phyloP scores from a whole-genome alignment of 2,797 vertebrate genomes.

The Channa striata region DNA sequence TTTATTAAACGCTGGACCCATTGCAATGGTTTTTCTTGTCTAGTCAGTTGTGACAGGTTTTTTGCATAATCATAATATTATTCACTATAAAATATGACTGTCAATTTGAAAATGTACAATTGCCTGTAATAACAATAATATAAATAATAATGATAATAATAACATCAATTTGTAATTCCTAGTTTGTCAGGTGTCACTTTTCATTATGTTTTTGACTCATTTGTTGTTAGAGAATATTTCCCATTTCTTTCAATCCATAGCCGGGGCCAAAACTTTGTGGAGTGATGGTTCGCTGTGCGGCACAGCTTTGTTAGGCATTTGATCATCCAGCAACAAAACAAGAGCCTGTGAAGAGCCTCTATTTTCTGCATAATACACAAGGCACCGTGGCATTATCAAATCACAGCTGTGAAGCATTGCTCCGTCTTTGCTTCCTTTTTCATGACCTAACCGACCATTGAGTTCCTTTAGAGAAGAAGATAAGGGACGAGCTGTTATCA shows the following conservation, averaged over 20 bases:
- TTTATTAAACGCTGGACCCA: conserved; percentile 15
- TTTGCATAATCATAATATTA: not conserved
- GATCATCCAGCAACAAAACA: conserved; percentile 22
- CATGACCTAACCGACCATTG: conserved; percentile 2
- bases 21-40: conserved; percentile 7
- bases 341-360: conserved; percentile 17
- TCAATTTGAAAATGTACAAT: not conserved
- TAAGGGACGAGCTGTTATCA: conserved; percentile 51
- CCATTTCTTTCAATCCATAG: not conserved
- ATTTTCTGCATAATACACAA: conserved; percentile 31
- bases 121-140: too few species aligned
- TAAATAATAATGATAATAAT: too few species aligned
- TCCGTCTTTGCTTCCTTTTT: conserved; percentile 9
- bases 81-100: not conserved
- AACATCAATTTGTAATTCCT: not conserved
- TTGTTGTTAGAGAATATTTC: not conserved
- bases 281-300: not conserved
- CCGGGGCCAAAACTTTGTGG: not conserved
- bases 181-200: not conserved
- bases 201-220: too few species aligned
- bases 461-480: conserved; percentile 24
- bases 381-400: conserved; percentile 33
- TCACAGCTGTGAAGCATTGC: conserved; percentile 17
- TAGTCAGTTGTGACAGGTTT: conserved; percentile 16
- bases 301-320: conserved; percentile 30